phyloP scores from a whole-genome alignment of 2,888 invertebrate genomes.

The Thymelicus sylvestris region DNA sequence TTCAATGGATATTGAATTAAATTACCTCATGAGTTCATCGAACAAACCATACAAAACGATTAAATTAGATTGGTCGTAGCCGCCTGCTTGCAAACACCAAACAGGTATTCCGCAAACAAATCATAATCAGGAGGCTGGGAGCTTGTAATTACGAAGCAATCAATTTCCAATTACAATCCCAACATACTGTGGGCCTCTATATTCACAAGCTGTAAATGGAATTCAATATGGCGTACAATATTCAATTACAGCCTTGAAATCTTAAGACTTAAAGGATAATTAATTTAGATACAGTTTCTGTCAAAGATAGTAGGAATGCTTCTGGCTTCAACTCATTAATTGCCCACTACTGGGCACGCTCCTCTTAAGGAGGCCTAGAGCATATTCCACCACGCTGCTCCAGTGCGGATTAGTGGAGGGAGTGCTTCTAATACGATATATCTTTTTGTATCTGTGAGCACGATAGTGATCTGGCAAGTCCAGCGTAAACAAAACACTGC shows the following conservation, averaged over 20 bases:
- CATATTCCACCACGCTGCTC: no score
- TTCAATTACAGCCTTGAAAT: conserved; percentile 61
- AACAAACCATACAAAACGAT: background rate
- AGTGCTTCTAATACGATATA: no score
- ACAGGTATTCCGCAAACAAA: conserved; percentile 22
- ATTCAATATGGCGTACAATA: conserved; percentile 42
- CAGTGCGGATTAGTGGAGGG: no score
- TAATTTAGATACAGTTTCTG: conserved; percentile 49
- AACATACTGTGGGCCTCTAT: conserved; percentile 36
- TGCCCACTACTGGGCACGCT: no score
- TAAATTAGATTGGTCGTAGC: background rate
- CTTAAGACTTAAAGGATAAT: conserved; percentile 48
- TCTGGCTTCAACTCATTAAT: no score
- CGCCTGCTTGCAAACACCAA: background rate
- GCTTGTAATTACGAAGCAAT: conserved; percentile 43
- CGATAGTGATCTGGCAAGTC: no score
- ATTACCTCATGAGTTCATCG: no score
- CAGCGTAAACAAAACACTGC: no score
- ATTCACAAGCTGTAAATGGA: conserved; percentile 40
- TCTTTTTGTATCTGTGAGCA: no score
- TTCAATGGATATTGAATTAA: no score
- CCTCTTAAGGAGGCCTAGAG: no score
- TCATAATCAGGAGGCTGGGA: conserved; percentile 39
- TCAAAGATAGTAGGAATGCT: no score
- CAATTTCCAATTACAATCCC: conserved; percentile 46